Percentiles rank a stretch among this genome's conserved stretches.
These are phyloP conservation scores for Macrosoma leucophasiata DNA, from an alignment of 2,888 invertebrate genomes.

Conservation along the genomic window DNA sequence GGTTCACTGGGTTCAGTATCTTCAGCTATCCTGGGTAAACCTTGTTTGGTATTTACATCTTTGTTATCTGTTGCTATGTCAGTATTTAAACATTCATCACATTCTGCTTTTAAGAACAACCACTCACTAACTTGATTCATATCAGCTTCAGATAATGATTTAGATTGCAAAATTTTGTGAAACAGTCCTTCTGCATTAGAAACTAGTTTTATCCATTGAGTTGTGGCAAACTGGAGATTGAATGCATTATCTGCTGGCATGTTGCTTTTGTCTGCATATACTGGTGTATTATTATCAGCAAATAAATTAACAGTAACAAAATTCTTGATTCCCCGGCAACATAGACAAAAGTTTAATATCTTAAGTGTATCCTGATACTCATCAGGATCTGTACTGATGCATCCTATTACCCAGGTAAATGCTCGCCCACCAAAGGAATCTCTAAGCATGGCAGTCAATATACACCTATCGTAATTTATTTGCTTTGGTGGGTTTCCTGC, in stretches of 20 bases:
- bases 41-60: slow-evolving; percentile 58
- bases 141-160: slow-evolving; percentile 81
- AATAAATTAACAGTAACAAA: slow-evolving; percentile 83
- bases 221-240: slow-evolving; percentile 87
- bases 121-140: slow-evolving; percentile 86
- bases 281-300: slow-evolving; percentile 78
- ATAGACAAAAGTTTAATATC: slow-evolving; percentile 79
- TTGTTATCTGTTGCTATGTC: slow-evolving; percentile 68
- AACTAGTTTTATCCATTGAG: slow-evolving; percentile 88
- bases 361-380: slow-evolving; percentile 82
- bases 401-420: slow-evolving; percentile 82
- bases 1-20: slow-evolving; percentile 77
- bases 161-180: slow-evolving; percentile 82
- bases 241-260: slow-evolving; percentile 68
- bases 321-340: slow-evolving; percentile 81
- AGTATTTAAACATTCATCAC: slow-evolving; percentile 85
- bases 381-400: slow-evolving; percentile 81
- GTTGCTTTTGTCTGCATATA: slow-evolving; percentile 55
- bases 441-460: slow-evolving; percentile 80
- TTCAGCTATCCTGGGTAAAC: slow-evolving; percentile 67
- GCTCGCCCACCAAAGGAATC: slow-evolving; percentile 86
- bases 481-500: slow-evolving; percentile 73
- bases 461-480: slow-evolving; percentile 79
- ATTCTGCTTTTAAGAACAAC: slow-evolving; percentile 90
- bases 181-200: slow-evolving; percentile 90